These are phyloP conservation scores for Coenonympha glycerion DNA, from an alignment of 2,888 invertebrate species.

Conservation along the genomic window DNA sequence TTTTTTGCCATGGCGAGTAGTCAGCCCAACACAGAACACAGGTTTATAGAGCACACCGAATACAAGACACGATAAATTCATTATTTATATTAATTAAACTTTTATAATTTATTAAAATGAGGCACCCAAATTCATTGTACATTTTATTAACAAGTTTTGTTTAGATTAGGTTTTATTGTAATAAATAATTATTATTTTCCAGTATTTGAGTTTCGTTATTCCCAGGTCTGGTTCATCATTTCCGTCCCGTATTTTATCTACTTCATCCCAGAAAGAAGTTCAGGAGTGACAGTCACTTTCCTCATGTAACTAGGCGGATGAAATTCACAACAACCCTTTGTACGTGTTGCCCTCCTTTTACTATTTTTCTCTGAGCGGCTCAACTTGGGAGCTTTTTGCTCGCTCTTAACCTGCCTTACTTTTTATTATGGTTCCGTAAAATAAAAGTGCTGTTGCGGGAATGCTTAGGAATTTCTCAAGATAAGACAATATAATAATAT, in stretches of 20 bases:
- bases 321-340: not conserved
- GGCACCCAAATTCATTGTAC: too few relatives aligned
- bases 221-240: too few relatives aligned
- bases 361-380: not conserved
- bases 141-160: too few relatives aligned
- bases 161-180: too few relatives aligned
- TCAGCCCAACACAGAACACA: too few relatives aligned
- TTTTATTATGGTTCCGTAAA: not conserved
- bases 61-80: too few relatives aligned
- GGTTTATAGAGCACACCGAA: too few relatives aligned
- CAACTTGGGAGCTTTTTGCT: not conserved
- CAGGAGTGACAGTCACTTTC: not conserved
- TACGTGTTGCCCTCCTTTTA: not conserved
- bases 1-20: too few relatives aligned
- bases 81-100: too few relatives aligned
- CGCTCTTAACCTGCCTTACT: conserved; percentile 2
- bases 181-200: too few relatives aligned
- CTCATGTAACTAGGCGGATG: not conserved
- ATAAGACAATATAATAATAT: not conserved
- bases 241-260: not conserved
- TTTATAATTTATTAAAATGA: too few relatives aligned
- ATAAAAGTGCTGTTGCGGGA: not conserved
- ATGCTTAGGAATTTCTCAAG: not conserved
- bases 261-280: not conserved
- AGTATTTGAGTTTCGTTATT: too few relatives aligned